Percentiles rank a stretch among this genome's conserved stretches.
Evolutionary conservation across 2,888 invertebrate genomes (phyloP).

Genomic region (Branchellion lobata): DNA sequence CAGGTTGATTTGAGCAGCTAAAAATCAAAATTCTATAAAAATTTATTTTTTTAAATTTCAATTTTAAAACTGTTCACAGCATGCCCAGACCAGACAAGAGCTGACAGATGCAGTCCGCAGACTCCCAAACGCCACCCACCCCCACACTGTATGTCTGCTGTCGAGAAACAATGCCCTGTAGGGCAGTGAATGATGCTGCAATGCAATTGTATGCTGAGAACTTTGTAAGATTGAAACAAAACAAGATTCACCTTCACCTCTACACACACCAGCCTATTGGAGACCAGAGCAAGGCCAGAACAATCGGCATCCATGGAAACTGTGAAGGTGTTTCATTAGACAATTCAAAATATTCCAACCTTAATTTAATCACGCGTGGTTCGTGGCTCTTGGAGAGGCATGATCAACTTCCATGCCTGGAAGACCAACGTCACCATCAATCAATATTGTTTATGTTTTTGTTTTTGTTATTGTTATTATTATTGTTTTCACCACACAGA

Average conservation of each 20-base stretch:
- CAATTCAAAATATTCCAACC: no score
- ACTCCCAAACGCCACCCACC: constrained; percentile 49
- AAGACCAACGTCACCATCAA: not conserved
- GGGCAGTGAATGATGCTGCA: no score
- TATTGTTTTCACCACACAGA: not conserved
- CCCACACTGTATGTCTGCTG: constrained; percentile 41
- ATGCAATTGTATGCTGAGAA: no score
- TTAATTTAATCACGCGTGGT: no score
- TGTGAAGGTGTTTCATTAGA: constrained; percentile 54
- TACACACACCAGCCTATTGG: constrained; percentile 55
- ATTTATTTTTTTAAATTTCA: no score
- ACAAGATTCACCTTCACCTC: not conserved
- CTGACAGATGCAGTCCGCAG: constrained; percentile 37
- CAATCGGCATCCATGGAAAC: constrained; percentile 54
- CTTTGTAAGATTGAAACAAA: not conserved
- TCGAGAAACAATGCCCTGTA: no score
- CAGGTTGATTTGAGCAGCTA: not conserved
- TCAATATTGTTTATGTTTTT: not conserved
- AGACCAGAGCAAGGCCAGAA: constrained; percentile 55
- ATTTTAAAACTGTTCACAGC: no score
- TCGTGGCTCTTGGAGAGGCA: no score
- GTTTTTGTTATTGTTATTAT: not conserved
- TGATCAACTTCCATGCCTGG: no score
- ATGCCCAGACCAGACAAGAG: constrained; percentile 29
- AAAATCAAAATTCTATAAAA: not conserved